phyloP scores from a whole-genome alignment of 2,888 invertebrate species.

The Pantelozetes paolii region DNA sequence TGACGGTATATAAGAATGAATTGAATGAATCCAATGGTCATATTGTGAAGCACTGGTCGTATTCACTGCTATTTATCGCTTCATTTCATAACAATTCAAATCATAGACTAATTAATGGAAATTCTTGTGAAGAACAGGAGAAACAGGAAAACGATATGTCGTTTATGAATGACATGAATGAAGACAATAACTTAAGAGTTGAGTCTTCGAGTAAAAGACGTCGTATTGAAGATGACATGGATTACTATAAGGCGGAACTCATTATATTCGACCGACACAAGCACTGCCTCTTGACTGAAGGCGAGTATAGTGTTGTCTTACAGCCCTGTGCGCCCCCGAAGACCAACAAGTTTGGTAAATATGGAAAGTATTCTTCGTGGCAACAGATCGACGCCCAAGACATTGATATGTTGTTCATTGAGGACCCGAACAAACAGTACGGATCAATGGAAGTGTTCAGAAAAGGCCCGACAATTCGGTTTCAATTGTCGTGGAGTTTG shows the following conservation, averaged over 20 bases:
- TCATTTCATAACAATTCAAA: background rate
- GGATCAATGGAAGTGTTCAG: constrained; percentile 57
- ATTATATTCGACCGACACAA: constrained; percentile 85
- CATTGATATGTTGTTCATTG: background rate
- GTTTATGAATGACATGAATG: background rate
- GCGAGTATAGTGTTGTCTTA: constrained; percentile 81
- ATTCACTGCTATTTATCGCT: constrained; percentile 71
- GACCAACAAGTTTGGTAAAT: constrained; percentile 1
- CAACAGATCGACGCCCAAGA: background rate
- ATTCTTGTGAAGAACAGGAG: background rate
- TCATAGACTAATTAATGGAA: background rate
- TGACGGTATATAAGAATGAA: constrained; percentile 78
- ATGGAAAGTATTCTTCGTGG: background rate
- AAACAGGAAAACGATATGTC: background rate
- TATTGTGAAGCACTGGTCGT: constrained; percentile 66
- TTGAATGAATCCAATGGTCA: constrained; percentile 74
- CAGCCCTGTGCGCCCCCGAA: constrained; percentile 58
- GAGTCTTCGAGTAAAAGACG: background rate
- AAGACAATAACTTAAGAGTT: background rate
- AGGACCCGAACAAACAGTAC: background rate
- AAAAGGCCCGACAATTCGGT: constrained; percentile 74
- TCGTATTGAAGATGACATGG: background rate
- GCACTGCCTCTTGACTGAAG: constrained; percentile 76
- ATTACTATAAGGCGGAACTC: constrained; percentile 59
- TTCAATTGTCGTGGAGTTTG: constrained; percentile 68